phyloP scores from a whole-genome alignment of 2,888 invertebrate species.

The Chymomyza amoena region DNA sequence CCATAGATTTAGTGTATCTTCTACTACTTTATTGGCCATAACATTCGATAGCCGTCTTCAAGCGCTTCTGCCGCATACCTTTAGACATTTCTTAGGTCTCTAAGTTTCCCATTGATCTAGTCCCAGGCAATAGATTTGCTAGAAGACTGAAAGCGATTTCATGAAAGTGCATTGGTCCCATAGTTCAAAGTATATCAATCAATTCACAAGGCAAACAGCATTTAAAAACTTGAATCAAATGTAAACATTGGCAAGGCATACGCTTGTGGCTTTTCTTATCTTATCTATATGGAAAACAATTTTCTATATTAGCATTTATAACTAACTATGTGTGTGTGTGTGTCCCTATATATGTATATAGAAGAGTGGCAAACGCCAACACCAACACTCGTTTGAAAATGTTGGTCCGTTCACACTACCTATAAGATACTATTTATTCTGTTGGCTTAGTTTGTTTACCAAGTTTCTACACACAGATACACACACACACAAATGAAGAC shows the following conservation, averaged over 20 bases:
- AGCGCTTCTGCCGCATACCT: too few relatives aligned
- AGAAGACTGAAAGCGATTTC: background rate
- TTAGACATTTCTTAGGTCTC: background rate
- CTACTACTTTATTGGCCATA: too few relatives aligned
- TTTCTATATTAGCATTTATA: background rate
- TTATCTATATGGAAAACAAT: conserved; percentile 39
- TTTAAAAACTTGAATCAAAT: conserved; percentile 35
- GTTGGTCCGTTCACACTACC: background rate
- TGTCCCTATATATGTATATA: conserved; percentile 19
- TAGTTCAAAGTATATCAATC: conserved; percentile 37
- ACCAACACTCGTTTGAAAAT: background rate
- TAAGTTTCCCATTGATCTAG: background rate
- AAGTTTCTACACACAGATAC: background rate
- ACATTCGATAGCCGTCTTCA: too few relatives aligned
- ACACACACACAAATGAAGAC: background rate
- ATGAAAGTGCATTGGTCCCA: background rate
- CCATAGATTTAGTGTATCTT: too few relatives aligned
- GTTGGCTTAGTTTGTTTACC: conserved; percentile 1
- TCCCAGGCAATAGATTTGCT: background rate
- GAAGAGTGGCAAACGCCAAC: background rate
- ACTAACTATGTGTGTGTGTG: background rate
- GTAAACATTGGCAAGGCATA: conserved; percentile 35
- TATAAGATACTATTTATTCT: background rate
- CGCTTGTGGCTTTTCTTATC: conserved; percentile 16
- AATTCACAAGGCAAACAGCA: conserved; percentile 42